A percentile compares a stretch with the other conserved stretches of the same genome.
phyloP scores from a whole-genome alignment of 2,888 invertebrate species.

The Sesia apiformis region DNA sequence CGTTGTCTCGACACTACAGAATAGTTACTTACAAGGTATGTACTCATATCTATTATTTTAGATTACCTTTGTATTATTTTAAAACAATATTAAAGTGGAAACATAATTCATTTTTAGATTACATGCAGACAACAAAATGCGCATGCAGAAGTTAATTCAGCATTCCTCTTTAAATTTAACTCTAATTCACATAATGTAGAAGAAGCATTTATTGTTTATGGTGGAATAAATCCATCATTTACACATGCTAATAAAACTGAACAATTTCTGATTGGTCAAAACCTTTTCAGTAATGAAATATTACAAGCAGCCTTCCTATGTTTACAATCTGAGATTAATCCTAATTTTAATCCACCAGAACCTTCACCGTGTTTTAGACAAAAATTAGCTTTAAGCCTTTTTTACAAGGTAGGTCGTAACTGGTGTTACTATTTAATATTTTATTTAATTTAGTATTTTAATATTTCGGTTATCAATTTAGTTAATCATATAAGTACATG shows the following conservation, averaged over 20 bases:
- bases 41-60: no score
- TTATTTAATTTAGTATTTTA: no score
- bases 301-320: slow-evolving; percentile 28
- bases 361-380: slow-evolving; percentile 73
- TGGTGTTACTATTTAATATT: no score
- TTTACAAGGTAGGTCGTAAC: slow-evolving; percentile 69
- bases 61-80: no score
- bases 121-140: slow-evolving; percentile 80
- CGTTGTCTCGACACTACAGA: slow-evolving; percentile 51
- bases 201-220: slow-evolving; percentile 66
- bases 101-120: slow-evolving; percentile 54
- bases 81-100: no score
- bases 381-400: slow-evolving; percentile 71
- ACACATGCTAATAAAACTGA: slow-evolving; percentile 64
- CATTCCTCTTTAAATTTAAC: slow-evolving; percentile 71
- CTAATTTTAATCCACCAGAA: slow-evolving; percentile 9
- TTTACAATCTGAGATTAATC: not conserved
- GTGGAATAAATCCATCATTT: slow-evolving; percentile 54
- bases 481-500: not conserved
- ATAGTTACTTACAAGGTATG: slow-evolving; percentile 76
- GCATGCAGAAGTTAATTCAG: slow-evolving; percentile 80
- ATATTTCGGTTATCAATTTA: no score
- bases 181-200: slow-evolving; percentile 30
- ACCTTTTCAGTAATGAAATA: slow-evolving; percentile 39
- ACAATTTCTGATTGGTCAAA: slow-evolving; percentile 44